Evolutionary conservation across 2,888 invertebrate genomes (phyloP).

Genomic region (Troides helena): DNA sequence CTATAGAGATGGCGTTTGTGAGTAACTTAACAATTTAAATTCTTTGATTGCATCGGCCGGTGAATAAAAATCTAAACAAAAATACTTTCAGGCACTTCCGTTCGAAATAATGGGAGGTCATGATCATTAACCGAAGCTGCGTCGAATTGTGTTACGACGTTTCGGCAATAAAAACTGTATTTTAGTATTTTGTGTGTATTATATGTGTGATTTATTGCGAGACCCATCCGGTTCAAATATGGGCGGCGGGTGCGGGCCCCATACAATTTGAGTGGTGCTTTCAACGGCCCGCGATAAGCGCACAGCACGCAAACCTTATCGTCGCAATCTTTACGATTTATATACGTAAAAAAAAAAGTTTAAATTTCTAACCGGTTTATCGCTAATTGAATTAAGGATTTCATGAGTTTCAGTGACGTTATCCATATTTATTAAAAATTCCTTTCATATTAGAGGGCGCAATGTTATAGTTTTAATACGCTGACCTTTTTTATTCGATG

Average conservation of each 20-base stretch:
- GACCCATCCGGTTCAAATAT: conserved; percentile 18
- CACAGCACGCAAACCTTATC: conserved; percentile 25
- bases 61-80: not conserved
- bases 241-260: conserved; percentile 5
- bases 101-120: not conserved
- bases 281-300: conserved; percentile 21
- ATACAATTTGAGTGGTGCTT: conserved; percentile 16
- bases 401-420: not conserved
- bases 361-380: not conserved
- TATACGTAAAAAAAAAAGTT: not conserved
- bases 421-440: not conserved
- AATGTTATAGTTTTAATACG: not conserved
- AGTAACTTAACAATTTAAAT: too few relatives aligned
- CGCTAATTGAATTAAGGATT: conserved; percentile 16
- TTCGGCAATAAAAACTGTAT: conserved; percentile 11
- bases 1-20: too few relatives aligned
- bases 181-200: conserved; percentile 20
- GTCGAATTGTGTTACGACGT: conserved; percentile 1
- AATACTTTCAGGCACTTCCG: not conserved
- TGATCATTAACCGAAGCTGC: not conserved
- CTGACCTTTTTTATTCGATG: too few relatives aligned
- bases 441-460: not conserved
- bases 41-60: too few relatives aligned
- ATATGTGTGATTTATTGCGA: conserved; percentile 23
- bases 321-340: conserved; percentile 17